Evolutionary conservation across 2,888 invertebrate species (phyloP), one percentile per base, ranked within the genome.

Genomic region (Oxycera nigricornis): DNA sequence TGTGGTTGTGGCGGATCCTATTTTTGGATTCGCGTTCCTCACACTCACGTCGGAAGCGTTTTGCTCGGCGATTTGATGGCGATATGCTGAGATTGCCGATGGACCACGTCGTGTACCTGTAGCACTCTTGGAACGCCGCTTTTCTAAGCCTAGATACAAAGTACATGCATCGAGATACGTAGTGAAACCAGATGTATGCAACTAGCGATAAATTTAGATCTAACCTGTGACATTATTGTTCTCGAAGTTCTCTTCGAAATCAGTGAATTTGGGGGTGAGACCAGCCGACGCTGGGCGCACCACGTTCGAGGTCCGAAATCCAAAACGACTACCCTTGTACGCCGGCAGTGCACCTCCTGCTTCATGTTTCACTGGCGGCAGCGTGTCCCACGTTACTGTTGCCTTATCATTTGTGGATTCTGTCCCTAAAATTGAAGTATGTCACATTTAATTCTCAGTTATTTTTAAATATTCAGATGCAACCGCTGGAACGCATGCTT

Each of bases 241-340:
- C 76, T 81, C 80, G 50, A 79, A 86, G 80, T 86, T 86, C 80
- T 87, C 83, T 72, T 87, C 77, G 87, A 88, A 78, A 84, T 92
- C 91, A 50, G 88, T 88, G 72, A 91, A 90, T 84, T 89, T 90
- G 81, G 91, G 90, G 74, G 91, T 89, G 82, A 91, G 89, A 26
- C 84, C 82, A 79, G 88, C 88, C 77, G 89, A 87, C n/a, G 87
- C 84, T 79, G 88, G 88, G 50, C 85, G 81, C 50, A 82, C 81
- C 68, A 81, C 73, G 77, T 80, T 81, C 2, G 86, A 82, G 82
- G 91, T 91, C 80, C 92, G 89, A 87, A 92, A 93, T 79, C 93
- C 93, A 85, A 93, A 94, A 82, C 93, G 90, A 84, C 91, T 92
- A 39, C 90, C 88, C 82, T 91, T 91, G 79, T 90, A 90, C 22